phyloP scores from a whole-genome alignment of 2,797 vertebrate genomes.

The Otolemur crassicaudatus region DNA sequence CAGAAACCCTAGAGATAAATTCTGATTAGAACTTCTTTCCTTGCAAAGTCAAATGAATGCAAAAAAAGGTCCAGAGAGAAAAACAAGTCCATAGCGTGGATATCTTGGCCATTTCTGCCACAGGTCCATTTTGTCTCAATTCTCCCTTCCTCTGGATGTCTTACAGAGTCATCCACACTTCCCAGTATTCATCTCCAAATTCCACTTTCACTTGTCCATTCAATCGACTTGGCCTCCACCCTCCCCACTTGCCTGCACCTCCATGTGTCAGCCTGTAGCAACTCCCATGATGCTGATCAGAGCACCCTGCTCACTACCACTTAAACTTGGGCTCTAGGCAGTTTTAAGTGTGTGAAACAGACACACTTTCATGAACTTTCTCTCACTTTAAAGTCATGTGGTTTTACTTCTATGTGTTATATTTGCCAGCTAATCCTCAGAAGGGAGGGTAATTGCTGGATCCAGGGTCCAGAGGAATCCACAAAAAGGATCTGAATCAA shows the following conservation, averaged over 20 bases:
- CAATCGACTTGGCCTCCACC: background rate
- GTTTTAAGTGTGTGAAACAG: background rate
- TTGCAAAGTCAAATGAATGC: background rate
- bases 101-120: background rate
- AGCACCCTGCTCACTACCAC: accelerated
- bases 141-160: background rate
- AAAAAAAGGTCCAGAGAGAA: background rate
- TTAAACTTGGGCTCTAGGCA: background rate
- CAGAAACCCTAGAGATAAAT: background rate
- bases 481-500: background rate
- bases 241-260: background rate
- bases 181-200: background rate
- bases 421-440: background rate
- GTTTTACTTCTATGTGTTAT: background rate
- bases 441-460: background rate
- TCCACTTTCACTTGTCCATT: background rate
- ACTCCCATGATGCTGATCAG: background rate
- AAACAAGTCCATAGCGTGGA: accelerated
- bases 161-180: background rate
- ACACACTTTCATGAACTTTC: background rate
- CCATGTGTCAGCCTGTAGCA: background rate
- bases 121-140: background rate
- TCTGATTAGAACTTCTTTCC: background rate
- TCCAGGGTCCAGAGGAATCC: background rate
- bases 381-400: background rate